A percentile compares a stretch with the other conserved stretches of the same genome.
Conservation (phyloP, 2,888 invertebrate species). For the Syrphus vitripennis region DNA sequence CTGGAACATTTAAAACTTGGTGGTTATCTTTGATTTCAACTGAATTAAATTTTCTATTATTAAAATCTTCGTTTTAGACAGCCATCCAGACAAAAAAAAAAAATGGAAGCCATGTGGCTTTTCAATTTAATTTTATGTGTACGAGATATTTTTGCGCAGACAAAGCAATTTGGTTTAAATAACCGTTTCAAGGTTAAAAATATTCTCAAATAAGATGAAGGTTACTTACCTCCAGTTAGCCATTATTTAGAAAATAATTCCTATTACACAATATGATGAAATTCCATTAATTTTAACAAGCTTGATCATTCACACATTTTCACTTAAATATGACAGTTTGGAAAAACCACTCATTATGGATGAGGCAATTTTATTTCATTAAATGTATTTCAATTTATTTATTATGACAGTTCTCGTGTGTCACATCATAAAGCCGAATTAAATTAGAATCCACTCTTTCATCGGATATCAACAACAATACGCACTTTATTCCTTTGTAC, state of each 20-base stretch:
- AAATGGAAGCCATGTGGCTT: too few species aligned
- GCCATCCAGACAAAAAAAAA: too few species aligned
- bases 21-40: too few species aligned
- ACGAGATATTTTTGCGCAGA: too few species aligned
- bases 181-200: too few species aligned
- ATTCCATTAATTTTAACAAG: background rate
- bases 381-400: constrained; percentile 38
- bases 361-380: background rate
- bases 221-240: too few species aligned
- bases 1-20: too few species aligned
- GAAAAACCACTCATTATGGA: background rate
- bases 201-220: too few species aligned
- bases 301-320: background rate
- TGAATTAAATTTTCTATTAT: too few species aligned
- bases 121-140: too few species aligned
- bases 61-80: too few species aligned
- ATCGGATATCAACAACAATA: background rate
- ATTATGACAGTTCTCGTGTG: constrained; percentile 7
- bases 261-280: background rate
- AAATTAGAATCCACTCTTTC: constrained; percentile 47
- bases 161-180: too few species aligned
- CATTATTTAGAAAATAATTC: background rate
- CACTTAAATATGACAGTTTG: background rate
- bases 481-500: background rate
- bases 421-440: constrained; percentile 51